Evolutionary conservation across 2,797 vertebrate species (phyloP).

Genomic region (Tauraco hartlaubi): DNA sequence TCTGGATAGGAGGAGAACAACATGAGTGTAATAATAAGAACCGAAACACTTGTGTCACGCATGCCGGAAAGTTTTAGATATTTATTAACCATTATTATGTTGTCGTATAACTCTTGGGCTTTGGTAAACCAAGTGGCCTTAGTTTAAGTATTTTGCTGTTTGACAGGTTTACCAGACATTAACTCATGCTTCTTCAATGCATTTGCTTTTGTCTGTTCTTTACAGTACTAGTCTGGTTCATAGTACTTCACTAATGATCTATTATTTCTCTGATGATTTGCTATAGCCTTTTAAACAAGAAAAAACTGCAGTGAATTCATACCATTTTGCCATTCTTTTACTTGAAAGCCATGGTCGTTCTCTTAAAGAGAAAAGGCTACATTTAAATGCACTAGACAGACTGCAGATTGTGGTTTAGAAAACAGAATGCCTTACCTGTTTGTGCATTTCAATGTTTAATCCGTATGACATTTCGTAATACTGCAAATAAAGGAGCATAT

Average conservation of each 20-base stretch:
- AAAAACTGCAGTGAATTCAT: not conserved
- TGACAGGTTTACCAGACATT: not conserved
- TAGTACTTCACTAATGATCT: not conserved
- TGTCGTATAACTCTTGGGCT: not conserved
- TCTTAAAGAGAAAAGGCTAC: not conserved
- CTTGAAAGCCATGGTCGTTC: not conserved
- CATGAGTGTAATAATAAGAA: not conserved
- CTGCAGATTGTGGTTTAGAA: not conserved
- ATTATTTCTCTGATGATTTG: not conserved
- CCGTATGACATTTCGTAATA: conserved; percentile 99
- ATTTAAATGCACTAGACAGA: not conserved
- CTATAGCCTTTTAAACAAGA: not conserved
- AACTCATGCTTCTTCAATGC: not conserved
- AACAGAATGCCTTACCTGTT: conserved; percentile 86
- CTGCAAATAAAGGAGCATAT: conserved; percentile 79
- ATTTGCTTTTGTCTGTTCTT: not conserved
- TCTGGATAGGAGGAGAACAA: not conserved
- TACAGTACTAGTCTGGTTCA: not conserved
- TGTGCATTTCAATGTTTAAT: conserved; percentile 99
- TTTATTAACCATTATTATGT: not conserved
- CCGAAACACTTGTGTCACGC: not conserved
- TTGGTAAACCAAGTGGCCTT: not conserved
- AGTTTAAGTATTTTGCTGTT: not conserved
- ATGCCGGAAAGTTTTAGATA: not conserved
- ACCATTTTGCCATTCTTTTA: not conserved